Base-by-base conservation (phyloP, 2,888 invertebrate species). In the Cheilosia urbana region DNA sequence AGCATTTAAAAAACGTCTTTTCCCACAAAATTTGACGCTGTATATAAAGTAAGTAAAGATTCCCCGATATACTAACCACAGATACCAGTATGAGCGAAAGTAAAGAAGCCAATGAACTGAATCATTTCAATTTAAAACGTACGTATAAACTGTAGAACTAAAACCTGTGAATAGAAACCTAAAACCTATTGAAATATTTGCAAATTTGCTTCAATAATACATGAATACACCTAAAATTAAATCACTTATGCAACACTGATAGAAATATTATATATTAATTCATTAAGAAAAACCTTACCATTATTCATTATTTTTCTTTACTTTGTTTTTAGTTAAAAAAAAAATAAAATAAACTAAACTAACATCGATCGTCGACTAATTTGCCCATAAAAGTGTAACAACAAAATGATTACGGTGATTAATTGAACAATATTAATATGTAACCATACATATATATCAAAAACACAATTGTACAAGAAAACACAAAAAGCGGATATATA, bases 381-480 rank as follows among this genome's bases (percentile, higher is more conserved):
- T 75, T 53, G 60, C 69, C 83, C 72, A 82, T 75, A 83, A 51
- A 15, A 47, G 84, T 84, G 84, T 80, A 84, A 84, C 84, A 69
- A 63, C 55, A 63, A 73, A 71, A 79, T 71, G 71, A 75, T 73
- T 65, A 80, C 42, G 65, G 84, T 80, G 80, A 84, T 71, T 66
- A 80, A 76, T 80, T 71, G 24, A 80, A 79, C 72, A 51, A 42
- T 78, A 75, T 45, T 66, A 58, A 79, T 71, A 60, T 51, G 27
- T 66, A 77, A 80, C 75, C 45, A 84, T 84, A 49, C 65, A 37
- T 37, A 37, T 37, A 37, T 37, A 37, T 37, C 37, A 37, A 65
- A 63, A 79, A 75, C 58, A 79, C 84, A 84, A 79, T 84, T 71
- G 51, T 79, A 84, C 80, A 80, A 65, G 27, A 60, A 80, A 75